Evolutionary conservation across 2,797 vertebrate genomes (phyloP).

Genomic region (Ataeniobius toweri): DNA sequence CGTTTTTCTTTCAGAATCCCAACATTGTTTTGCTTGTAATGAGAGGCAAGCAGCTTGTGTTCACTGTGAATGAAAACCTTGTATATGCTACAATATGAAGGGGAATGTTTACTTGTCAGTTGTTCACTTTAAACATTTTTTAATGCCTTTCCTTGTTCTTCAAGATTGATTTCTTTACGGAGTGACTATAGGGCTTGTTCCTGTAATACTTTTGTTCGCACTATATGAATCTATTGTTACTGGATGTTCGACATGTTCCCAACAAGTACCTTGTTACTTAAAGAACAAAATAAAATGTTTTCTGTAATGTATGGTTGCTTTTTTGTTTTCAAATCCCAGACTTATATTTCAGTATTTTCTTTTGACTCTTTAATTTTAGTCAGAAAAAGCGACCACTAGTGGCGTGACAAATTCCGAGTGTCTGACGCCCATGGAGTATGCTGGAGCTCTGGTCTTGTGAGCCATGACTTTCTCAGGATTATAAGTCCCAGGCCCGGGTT

Average conservation of each 20-base stretch:
- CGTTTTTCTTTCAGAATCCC: slow-evolving; percentile 49
- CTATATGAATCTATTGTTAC: slow-evolving; percentile 58
- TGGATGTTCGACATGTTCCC: slow-evolving; percentile 46
- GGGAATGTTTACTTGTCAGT: slow-evolving; percentile 29
- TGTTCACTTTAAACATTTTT: slow-evolving; percentile 33
- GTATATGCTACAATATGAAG: slow-evolving; percentile 33
- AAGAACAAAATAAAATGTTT: slow-evolving; percentile 64
- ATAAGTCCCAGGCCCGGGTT: slow-evolving; percentile 85
- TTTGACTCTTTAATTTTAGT: slow-evolving; percentile 46
- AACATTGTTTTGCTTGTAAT: slow-evolving; percentile 61
- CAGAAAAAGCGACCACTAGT: slow-evolving; percentile 70
- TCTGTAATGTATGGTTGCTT: slow-evolving; percentile 13
- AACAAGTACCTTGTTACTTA: slow-evolving; percentile 35
- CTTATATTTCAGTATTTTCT: background rate
- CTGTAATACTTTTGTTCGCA: slow-evolving; percentile 20
- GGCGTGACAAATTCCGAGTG: slow-evolving; percentile 83
- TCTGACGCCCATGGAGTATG: slow-evolving; percentile 84
- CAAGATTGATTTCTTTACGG: slow-evolving; percentile 37
- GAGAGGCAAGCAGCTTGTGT: slow-evolving; percentile 39
- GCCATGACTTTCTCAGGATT: slow-evolving; percentile 83
- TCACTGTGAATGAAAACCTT: slow-evolving; percentile 50
- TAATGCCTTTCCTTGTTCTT: slow-evolving; percentile 37
- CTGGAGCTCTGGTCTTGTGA: slow-evolving; percentile 80
- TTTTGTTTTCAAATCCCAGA: background rate
- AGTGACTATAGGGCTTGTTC: slow-evolving; percentile 19